phyloP scores from a whole-genome alignment of 1,140 invertebrate species.

The Musca vetustissima region DNA sequence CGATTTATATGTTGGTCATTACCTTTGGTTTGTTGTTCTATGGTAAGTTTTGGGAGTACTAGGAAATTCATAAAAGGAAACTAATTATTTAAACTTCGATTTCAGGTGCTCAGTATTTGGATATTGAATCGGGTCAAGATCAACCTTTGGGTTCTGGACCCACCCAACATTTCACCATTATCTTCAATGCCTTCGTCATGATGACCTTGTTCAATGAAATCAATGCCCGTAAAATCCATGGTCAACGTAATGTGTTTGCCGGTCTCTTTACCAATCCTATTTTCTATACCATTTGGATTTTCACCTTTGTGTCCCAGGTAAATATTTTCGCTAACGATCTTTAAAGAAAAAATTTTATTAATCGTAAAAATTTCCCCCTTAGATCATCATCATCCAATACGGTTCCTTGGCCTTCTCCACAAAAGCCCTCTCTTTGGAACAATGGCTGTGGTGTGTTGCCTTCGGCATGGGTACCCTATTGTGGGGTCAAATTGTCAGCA shows the following conservation, averaged over 20 bases:
- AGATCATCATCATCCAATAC: constrained; percentile 96
- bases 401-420: constrained; percentile 97
- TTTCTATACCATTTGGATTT: constrained; percentile 97
- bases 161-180: constrained; percentile 96
- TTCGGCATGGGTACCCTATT: constrained; percentile 94
- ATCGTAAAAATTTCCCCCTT: constrained; percentile 32
- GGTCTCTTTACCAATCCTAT: constrained; percentile 97
- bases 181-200: constrained; percentile 99
- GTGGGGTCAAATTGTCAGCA: constrained; percentile 97
- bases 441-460: constrained; percentile 99
- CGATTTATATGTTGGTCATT: constrained; percentile 92
- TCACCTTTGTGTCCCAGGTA: constrained; percentile 91
- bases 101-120: constrained; percentile 83
- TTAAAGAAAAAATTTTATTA: neutral
- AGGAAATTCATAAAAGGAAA: too few species aligned
- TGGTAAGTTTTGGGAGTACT: constrained; percentile 65
- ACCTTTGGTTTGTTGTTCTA: constrained; percentile 93
- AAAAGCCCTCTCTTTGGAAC: constrained; percentile 82
- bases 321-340: too few species aligned
- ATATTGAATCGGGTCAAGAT: constrained; percentile 86
- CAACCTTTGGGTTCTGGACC: constrained; percentile 75
- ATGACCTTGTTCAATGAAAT: constrained; percentile 99
- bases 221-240: constrained; percentile 99
- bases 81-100: constrained; percentile 29
- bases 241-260: constrained; percentile 96